These are phyloP conservation scores for Cheirogaleus medius DNA, from an alignment of 2,113 vertebrate species.

Conservation along the genomic window DNA sequence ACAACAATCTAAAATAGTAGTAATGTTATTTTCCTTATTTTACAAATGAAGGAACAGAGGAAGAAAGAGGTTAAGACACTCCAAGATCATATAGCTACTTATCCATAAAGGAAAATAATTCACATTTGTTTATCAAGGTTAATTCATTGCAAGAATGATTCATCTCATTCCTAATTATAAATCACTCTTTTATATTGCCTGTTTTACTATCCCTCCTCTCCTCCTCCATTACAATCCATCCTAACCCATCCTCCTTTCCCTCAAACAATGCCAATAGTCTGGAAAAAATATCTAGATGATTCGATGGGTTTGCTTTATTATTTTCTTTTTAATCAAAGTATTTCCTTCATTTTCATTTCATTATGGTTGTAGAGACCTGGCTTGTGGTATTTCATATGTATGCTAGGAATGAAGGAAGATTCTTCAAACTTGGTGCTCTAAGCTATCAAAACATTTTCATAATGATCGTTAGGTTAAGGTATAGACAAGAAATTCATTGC, in stretches of 20 bases:
- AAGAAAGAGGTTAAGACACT: not conserved
- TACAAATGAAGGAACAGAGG: not conserved
- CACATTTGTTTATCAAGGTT: not conserved
- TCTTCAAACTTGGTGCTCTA: not conserved
- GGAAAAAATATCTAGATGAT: not conserved
- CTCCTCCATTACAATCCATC: not conserved
- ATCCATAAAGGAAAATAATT: not conserved
- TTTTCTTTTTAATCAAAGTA: not conserved
- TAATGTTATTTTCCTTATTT: not conserved
- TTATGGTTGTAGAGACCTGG: not conserved
- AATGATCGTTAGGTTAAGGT: not conserved
- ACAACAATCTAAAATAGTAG: not conserved
- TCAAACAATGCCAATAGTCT: not conserved
- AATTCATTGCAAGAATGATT: not conserved
- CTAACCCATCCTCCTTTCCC: not conserved
- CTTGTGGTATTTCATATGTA: not conserved
- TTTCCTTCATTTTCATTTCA: not conserved
- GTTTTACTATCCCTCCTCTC: not conserved
- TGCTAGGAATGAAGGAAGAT: not conserved
- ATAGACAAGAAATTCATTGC: not conserved
- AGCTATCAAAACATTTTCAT: not conserved
- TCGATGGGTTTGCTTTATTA: not conserved
- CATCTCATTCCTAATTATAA: not conserved
- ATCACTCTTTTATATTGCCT: not conserved
- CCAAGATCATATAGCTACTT: not conserved